phyloP scores from a whole-genome alignment of 2,888 invertebrate species.

The Allolobophora icterica region DNA sequence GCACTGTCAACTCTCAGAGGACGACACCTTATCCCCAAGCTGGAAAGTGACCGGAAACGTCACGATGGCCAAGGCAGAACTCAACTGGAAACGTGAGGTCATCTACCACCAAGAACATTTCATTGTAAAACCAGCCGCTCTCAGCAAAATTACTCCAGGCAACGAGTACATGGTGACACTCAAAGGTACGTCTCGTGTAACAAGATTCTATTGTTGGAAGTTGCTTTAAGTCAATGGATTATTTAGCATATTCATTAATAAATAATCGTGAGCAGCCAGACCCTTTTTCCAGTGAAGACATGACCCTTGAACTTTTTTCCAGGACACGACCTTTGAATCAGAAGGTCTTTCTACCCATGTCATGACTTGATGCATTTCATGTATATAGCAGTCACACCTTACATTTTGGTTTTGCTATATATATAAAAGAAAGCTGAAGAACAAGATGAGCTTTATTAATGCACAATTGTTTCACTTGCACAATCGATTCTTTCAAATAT shows the following conservation, averaged over 20 bases:
- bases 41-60: background rate
- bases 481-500: background rate
- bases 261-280: background rate
- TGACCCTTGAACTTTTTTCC: background rate
- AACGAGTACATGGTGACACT: background rate
- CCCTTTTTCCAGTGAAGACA: background rate
- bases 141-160: slow-evolving; percentile 17
- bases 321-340: no score
- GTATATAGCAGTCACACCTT: background rate
- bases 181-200: background rate
- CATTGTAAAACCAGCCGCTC: background rate
- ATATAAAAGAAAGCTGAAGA: background rate
- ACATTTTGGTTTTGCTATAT: background rate
- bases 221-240: background rate
- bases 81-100: background rate
- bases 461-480: background rate
- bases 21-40: background rate
- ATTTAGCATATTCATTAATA: background rate
- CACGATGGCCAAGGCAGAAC: background rate
- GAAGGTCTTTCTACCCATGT: no score
- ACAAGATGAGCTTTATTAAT: background rate
- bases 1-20: background rate
- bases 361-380: background rate
- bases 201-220: background rate
- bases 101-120: background rate